Conservation (phyloP, 2,113 vertebrate genomes). For the Aldabrachelys gigantea region DNA sequence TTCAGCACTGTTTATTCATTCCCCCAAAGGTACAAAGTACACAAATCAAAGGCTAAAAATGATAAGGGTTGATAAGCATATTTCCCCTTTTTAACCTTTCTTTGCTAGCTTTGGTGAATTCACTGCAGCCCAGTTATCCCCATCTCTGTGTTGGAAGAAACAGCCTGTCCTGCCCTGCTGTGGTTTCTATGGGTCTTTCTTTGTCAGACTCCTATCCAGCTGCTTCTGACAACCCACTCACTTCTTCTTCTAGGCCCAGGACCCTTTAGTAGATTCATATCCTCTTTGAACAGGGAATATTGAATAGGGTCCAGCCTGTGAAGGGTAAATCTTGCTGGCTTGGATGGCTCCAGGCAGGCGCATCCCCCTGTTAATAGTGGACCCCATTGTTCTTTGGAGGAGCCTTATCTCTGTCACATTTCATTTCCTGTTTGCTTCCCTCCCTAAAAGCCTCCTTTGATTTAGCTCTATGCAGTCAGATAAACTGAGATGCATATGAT, state of each 20-base stretch:
- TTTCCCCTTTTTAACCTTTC: neutral
- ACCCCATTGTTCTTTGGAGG: neutral
- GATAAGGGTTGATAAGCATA: neutral
- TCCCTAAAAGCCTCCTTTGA: neutral
- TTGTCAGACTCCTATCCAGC: neutral
- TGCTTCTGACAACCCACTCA: neutral
- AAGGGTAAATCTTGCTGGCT: neutral
- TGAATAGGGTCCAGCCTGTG: neutral
- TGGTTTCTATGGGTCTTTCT: neutral
- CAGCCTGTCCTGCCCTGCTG: neutral
- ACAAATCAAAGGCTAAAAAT: neutral
- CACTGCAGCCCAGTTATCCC: neutral
- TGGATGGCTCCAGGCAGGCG: neutral
- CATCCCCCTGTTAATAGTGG: neutral
- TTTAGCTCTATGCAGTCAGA: neutral
- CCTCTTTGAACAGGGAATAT: neutral
- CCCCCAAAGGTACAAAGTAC: neutral
- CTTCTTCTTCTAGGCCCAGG: neutral
- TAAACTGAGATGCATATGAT: neutral
- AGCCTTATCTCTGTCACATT: neutral
- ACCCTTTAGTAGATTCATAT: neutral
- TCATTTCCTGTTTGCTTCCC: neutral
- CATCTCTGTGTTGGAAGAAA: neutral
- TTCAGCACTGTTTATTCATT: neutral
- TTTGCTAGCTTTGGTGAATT: neutral